These are phyloP conservation scores for Notothenia coriiceps DNA, from an alignment of 2,113 vertebrate genomes.

Conservation along the genomic window DNA sequence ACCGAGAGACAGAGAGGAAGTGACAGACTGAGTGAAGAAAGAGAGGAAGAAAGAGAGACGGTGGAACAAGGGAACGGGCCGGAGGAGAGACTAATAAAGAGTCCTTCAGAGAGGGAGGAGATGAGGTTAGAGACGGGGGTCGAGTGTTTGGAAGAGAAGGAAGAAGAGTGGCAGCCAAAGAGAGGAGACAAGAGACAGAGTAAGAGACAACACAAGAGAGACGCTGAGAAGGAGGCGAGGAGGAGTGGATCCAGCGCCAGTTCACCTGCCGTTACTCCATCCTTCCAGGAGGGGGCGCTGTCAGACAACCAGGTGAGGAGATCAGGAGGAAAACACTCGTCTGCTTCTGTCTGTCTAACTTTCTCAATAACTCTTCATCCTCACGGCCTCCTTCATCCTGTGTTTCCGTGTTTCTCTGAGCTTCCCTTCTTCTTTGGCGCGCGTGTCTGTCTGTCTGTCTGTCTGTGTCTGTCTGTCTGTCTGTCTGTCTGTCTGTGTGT, in stretches of 20 bases:
- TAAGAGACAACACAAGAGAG: conserved; percentile 77
- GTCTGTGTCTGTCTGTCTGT: too few species aligned
- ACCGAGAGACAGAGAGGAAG: conserved; percentile 74
- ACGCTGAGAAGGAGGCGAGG: conserved; percentile 68
- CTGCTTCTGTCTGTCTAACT: conserved; percentile 2
- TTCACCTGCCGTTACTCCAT: conserved; percentile 71
- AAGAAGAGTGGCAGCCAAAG: conserved; percentile 48
- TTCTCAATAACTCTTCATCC: background rate
- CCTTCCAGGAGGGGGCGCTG: conserved; percentile 74
- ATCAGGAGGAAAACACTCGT: background rate
- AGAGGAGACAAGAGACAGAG: conserved; percentile 66
- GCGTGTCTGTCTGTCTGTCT: too few species aligned
- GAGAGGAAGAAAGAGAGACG: conserved; percentile 42
- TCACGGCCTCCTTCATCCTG: conserved; percentile 16
- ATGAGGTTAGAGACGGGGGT: conserved; percentile 47
- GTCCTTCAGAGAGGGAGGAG: conserved; percentile 47
- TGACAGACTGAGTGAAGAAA: conserved; percentile 36
- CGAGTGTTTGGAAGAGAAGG: conserved; percentile 48
- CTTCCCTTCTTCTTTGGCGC: conserved; percentile 21
- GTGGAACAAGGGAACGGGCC: conserved; percentile 53
- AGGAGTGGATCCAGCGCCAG: conserved; percentile 78
- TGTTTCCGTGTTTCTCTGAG: conserved; percentile 27
- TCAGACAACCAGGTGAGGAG: conserved; percentile 77
- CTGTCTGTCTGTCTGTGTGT: too few species aligned
- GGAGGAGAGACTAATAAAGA: conserved; percentile 54